Evolutionary conservation across 2,797 vertebrate species (phyloP).

Genomic region (Pangasius sanitwongsei): DNA sequence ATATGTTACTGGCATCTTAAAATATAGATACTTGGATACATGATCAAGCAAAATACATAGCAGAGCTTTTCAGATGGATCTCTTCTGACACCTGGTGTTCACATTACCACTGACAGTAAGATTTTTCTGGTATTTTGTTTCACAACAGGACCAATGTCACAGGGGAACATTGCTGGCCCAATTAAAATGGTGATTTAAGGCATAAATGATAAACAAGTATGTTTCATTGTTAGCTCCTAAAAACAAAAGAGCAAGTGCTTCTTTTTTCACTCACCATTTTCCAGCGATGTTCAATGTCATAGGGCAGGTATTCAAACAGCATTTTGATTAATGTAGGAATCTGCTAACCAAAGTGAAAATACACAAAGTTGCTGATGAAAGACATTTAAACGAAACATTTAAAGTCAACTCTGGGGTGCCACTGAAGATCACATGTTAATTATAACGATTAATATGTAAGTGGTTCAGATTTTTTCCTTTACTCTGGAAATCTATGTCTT

Average conservation of each 20-base stretch:
- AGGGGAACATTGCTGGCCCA: too few relatives aligned
- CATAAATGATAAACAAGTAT: too few relatives aligned
- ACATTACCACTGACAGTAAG: neutral
- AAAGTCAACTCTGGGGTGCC: neutral
- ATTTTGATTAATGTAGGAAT: neutral
- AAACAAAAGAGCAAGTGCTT: neutral
- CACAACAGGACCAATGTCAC: neutral
- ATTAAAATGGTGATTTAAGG: neutral
- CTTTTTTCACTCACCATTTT: neutral
- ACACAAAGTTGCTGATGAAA: neutral
- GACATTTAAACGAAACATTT: neutral
- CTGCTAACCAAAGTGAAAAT: neutral
- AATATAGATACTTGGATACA: neutral
- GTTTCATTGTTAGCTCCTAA: neutral
- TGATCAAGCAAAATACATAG: neutral
- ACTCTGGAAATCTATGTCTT: neutral
- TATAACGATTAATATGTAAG: neutral
- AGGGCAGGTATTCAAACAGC: neutral
- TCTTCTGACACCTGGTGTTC: constrained; percentile 43
- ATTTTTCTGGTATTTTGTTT: neutral
- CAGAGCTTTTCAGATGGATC: constrained; percentile 17
- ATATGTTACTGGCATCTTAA: neutral
- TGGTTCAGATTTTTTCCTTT: neutral
- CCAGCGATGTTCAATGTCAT: neutral
- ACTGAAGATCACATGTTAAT: neutral